Evolutionary conservation across 1,140 invertebrate genomes (phyloP), one percentile per base, ranked within the genome.

Genomic region (Drosophila bocki): DNA sequence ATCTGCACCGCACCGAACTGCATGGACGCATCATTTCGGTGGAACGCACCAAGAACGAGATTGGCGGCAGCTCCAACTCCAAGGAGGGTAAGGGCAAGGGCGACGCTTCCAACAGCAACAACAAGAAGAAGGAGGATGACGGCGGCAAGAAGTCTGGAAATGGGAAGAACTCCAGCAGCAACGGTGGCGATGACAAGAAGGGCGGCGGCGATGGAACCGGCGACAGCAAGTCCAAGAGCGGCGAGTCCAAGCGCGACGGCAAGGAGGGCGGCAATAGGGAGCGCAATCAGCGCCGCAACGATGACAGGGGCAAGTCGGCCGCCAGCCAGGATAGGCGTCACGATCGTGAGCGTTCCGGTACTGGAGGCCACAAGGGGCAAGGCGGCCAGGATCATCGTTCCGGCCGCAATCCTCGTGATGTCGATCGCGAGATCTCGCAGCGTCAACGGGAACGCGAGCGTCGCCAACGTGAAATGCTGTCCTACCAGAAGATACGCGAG

Each of bases 11-110:
- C 61, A 98, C 97, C 41, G 94, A 99, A 93, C 93, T 99, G 26
- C 97, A 99, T 93, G 98, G 98, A 7, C 96, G 97, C 68, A 97
- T 98, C 93, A 99, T 99, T 86, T 97, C 97, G 9, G 97, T 99
- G 48, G 98, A 98, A 93, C 97, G 97, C 93, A 98, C 94, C 11
- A 95, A 95, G 75, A 94, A 94, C 22, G 94, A 95, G 76, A 93
- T 93, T 19, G 92, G 92, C 42, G 76, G 81, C 41, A 91, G 67
- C 67, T 45, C 67, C 33, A 76, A 37, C 63, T 53, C 42, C 13
- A 88, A 78, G 51, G 79, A 81, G 19, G 50, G 35, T 61, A 83
- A 83, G 42, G 63, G 59, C 56, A 82, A 79, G 50, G 15, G 41
- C 39, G 67, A 70, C 17, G 33, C 48, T 35, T 39, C 57, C 44